These are phyloP conservation scores for Chaunax sp. DNA, from an alignment of 2,797 vertebrate genomes.

Conservation along the genomic window DNA sequence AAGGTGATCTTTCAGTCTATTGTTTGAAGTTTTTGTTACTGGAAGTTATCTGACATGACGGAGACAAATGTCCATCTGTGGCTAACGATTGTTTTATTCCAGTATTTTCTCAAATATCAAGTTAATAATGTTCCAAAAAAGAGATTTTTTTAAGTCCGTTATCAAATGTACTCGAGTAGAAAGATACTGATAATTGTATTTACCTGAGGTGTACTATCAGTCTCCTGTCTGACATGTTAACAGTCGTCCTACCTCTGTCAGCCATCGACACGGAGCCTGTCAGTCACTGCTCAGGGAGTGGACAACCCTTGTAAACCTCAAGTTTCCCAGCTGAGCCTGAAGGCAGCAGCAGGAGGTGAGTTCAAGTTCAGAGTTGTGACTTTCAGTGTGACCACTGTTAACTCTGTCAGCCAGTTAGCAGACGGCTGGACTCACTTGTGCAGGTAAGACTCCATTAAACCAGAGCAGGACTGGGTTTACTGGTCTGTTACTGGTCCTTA, in stretches of 20 bases:
- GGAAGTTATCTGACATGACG: too few species aligned
- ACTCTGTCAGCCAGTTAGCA: not conserved
- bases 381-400: slow-evolving; percentile 24
- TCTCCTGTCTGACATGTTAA: too few species aligned
- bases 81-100: too few species aligned
- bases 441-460: slow-evolving; percentile 24
- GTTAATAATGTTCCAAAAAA: too few species aligned
- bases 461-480: not conserved
- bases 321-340: slow-evolving; percentile 25
- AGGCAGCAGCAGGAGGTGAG: slow-evolving; percentile 38
- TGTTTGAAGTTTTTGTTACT: not conserved
- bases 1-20: not conserved
- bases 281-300: slow-evolving; percentile 14
- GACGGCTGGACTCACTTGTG: slow-evolving; percentile 18
- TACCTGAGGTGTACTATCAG: too few species aligned
- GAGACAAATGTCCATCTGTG: too few species aligned
- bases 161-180: too few species aligned
- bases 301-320: not conserved
- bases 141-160: too few species aligned
- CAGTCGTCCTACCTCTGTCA: too few species aligned
- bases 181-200: too few species aligned
- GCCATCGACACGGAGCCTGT: not conserved
- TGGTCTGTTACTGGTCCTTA: not conserved
- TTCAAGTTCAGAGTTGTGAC: slow-evolving; percentile 25
- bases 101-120: too few species aligned